Percentiles rank a stretch among this genome's conserved stretches.
phyloP scores from a whole-genome alignment of 2,888 invertebrate species.

The Papilio elwesi region DNA sequence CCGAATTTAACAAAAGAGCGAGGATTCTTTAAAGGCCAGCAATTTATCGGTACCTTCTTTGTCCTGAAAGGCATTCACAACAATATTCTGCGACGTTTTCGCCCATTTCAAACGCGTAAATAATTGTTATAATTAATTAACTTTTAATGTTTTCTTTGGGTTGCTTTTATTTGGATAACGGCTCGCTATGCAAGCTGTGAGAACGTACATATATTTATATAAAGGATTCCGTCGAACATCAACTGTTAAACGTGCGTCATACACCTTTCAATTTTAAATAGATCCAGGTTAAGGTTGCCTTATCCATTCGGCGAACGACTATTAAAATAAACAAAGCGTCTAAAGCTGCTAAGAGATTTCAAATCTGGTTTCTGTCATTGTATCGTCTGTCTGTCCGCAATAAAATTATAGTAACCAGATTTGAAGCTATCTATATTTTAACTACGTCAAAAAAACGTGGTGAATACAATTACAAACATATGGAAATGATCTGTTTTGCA shows the following conservation, averaged over 20 bases:
- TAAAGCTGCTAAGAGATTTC: constrained; percentile 14
- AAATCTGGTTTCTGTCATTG: constrained; percentile 4
- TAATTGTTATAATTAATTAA: no score
- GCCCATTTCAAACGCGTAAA: no score
- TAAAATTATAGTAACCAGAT: background rate
- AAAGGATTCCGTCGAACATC: background rate
- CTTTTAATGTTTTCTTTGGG: no score
- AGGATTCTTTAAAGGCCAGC: no score
- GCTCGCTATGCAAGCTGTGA: no score
- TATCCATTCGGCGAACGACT: constrained; percentile 4
- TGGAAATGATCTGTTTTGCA: background rate
- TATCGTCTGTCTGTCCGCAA: background rate
- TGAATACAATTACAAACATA: background rate
- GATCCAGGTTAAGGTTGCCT: constrained; percentile 17
- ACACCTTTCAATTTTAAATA: background rate
- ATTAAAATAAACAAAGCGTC: constrained; percentile 14
- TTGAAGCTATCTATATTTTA: background rate
- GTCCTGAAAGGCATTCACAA: no score
- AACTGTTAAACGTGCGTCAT: background rate
- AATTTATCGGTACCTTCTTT: no score
- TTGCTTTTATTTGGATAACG: no score
- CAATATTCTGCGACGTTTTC: no score
- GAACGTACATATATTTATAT: no score
- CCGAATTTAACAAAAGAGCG: no score
- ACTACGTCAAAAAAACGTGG: background rate